phyloP scores from a whole-genome alignment of 1,140 invertebrate genomes.

The Chironomus striatipennis region DNA sequence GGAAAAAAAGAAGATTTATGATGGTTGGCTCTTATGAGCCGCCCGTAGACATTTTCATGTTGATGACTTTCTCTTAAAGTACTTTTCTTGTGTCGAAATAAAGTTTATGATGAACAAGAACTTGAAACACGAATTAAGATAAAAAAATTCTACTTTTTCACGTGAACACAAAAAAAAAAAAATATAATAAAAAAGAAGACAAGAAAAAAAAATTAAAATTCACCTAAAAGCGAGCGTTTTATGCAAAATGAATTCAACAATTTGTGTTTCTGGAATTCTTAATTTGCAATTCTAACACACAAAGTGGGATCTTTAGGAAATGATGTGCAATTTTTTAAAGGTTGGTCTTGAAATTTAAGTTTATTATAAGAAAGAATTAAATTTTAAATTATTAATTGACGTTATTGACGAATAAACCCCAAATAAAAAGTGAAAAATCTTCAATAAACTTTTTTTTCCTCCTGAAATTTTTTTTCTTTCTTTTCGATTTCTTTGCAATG shows the following conservation, averaged over 20 bases:
- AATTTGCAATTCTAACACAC: constrained; percentile 20
- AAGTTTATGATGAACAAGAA: constrained; percentile 8
- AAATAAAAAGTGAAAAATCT: no score
- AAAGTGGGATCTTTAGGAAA: no score
- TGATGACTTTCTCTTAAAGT: background rate
- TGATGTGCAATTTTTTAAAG: no score
- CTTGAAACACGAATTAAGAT: background rate
- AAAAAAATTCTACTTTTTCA: background rate
- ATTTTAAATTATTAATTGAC: no score
- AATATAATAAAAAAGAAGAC: background rate
- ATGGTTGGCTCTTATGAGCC: background rate
- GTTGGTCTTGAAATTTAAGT: no score
- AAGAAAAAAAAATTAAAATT: background rate
- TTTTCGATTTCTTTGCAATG: no score
- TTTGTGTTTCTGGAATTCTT: background rate
- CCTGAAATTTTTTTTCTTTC: no score
- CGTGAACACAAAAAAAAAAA: background rate
- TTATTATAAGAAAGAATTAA: no score
- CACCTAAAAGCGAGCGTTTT: background rate
- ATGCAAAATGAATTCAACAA: constrained; percentile 22
- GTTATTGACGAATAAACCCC: no score
- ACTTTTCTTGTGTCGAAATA: background rate
- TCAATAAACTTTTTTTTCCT: no score
- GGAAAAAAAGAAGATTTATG: no score
- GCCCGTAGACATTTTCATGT: constrained; percentile 6